These are phyloP conservation scores for Mythimna impura DNA, from an alignment of 2,888 invertebrate genomes.

Conservation along the genomic window DNA sequence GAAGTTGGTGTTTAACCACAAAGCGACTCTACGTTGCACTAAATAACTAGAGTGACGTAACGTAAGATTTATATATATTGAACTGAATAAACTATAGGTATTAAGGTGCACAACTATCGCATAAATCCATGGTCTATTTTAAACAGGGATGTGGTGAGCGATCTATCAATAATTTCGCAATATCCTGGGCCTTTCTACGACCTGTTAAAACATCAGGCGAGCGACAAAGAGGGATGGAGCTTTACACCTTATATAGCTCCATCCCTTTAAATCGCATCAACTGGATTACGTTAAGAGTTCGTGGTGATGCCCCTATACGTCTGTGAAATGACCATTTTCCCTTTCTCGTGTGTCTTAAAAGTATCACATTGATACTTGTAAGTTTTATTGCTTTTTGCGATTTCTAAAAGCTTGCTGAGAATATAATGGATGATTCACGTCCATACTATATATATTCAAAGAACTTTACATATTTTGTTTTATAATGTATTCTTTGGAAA, in stretches of 20 bases:
- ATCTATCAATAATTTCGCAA: background rate
- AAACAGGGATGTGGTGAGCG: background rate
- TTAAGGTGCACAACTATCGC: conserved; percentile 53
- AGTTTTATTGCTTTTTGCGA: background rate
- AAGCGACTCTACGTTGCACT: conserved; percentile 45
- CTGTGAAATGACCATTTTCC: conserved; percentile 2
- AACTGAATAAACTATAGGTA: conserved; percentile 41
- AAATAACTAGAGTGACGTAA: conserved; percentile 63
- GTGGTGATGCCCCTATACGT: background rate
- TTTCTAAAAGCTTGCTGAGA: conserved; percentile 15
- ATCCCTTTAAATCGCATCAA: too few species aligned
- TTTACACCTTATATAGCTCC: too few species aligned
- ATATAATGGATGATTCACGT: background rate
- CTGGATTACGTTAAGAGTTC: too few species aligned
- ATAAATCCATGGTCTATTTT: conserved; percentile 12
- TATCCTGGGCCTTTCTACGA: background rate
- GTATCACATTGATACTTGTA: conserved; percentile 42
- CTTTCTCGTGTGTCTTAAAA: conserved; percentile 36
- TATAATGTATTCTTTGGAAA: conserved; percentile 11
- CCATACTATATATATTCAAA: conserved; percentile 21
- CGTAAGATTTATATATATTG: conserved; percentile 36
- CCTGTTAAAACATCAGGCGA: too few species aligned
- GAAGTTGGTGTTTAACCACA: conserved; percentile 34
- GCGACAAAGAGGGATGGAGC: too few species aligned
- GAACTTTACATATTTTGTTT: conserved; percentile 18